A percentile compares a stretch with the other conserved stretches of the same genome.
These are phyloP conservation scores for Pogonocherus hispidulus DNA, from an alignment of 2,888 invertebrate species.

Conservation along the genomic window DNA sequence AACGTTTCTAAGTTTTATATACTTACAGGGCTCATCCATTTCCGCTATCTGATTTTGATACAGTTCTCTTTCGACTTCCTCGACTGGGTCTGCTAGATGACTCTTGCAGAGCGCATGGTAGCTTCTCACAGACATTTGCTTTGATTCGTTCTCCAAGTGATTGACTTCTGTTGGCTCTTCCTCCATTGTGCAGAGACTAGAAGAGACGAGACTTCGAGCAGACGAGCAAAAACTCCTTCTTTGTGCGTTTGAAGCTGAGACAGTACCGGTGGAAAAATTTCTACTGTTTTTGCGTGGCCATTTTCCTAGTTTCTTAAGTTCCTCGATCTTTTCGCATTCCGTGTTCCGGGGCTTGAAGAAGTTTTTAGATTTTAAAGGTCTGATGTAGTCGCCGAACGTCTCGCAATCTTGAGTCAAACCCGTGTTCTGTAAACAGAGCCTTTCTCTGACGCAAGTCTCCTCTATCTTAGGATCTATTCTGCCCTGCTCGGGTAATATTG, in stretches of 20 bases:
- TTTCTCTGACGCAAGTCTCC: conserved; percentile 52
- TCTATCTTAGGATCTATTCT: conserved; percentile 51
- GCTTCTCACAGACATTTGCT: conserved; percentile 31
- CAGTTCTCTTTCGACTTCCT: conserved; percentile 23
- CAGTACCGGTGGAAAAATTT: conserved; percentile 8
- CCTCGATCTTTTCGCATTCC: conserved; percentile 43
- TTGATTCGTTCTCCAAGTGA: neutral
- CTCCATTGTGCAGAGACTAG: no score
- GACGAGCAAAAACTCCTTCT: conserved; percentile 6
- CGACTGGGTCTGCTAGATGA: conserved; percentile 18
- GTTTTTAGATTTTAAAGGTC: conserved; percentile 47
- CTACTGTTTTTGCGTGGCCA: conserved; percentile 41
- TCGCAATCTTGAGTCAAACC: conserved; percentile 52
- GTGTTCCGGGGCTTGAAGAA: conserved; percentile 33
- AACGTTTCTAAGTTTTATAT: conserved; percentile 37
- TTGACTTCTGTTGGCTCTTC: neutral
- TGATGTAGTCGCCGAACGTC: conserved; percentile 48
- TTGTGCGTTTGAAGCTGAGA: neutral
- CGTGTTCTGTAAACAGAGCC: conserved; percentile 46
- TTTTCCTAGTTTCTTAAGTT: conserved; percentile 41
- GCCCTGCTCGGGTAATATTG: conserved; percentile 49
- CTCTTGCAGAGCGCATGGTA: conserved; percentile 43
- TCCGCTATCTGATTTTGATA: conserved; percentile 30
- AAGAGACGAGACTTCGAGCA: no score
- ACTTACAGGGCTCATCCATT: conserved; percentile 34